These are phyloP conservation scores for Listrodromus nycthemerus DNA, from an alignment of 2,888 invertebrate species.

Conservation along the genomic window DNA sequence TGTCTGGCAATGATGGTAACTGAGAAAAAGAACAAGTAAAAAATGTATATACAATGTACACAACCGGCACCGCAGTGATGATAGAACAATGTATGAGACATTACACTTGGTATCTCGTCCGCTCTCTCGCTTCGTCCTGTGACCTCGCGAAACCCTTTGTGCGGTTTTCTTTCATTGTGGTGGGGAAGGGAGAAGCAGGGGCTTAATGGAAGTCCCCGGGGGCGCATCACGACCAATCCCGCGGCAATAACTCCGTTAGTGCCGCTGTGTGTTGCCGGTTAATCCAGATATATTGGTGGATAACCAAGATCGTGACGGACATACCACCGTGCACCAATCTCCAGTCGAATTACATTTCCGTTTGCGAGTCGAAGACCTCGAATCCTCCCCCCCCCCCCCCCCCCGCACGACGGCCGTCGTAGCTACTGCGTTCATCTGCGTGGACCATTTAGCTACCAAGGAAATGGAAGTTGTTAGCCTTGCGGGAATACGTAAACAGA, in stretches of 20 bases:
- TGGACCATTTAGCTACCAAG: slow-evolving; percentile 3
- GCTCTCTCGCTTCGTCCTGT: slow-evolving; percentile 14
- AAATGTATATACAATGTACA: background rate
- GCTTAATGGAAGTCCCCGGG: slow-evolving; percentile 31
- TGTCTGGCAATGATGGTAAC: slow-evolving; percentile 4
- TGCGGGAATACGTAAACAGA: slow-evolving; percentile 25
- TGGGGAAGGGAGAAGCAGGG: slow-evolving; percentile 14
- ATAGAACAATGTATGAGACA: slow-evolving; percentile 10
- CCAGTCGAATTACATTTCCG: slow-evolving; percentile 62
- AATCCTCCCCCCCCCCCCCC: background rate
- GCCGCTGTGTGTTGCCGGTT: slow-evolving; percentile 54
- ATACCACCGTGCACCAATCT: slow-evolving; percentile 58
- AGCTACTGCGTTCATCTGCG: slow-evolving; percentile 7
- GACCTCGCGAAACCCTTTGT: slow-evolving; percentile 12
- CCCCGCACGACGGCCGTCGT: background rate
- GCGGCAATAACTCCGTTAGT: slow-evolving; percentile 64
- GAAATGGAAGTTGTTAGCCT: slow-evolving; percentile 23
- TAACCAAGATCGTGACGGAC: slow-evolving; percentile 66
- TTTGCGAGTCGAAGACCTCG: slow-evolving; percentile 27
- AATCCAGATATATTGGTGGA: slow-evolving; percentile 66
- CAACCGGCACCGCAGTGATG: background rate
- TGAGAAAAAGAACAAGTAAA: background rate
- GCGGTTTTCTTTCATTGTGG: slow-evolving; percentile 35
- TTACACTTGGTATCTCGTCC: background rate
- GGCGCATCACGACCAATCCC: slow-evolving; percentile 59